Evolutionary conservation across 2,797 vertebrate genomes (phyloP), one percentile per base, ranked within the genome.

Genomic region (Pangasius larnaudii): DNA sequence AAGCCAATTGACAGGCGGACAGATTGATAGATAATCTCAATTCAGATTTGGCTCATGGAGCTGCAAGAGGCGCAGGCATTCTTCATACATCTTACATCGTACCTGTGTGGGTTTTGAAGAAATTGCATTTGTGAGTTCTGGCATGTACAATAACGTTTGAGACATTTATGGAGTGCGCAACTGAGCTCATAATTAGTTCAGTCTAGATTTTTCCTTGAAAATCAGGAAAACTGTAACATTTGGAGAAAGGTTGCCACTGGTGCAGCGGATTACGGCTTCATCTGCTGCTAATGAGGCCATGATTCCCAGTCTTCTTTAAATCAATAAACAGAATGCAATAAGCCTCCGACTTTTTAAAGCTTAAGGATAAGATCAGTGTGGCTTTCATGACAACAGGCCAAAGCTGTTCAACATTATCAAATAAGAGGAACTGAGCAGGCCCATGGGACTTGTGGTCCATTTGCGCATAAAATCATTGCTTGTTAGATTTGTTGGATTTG

Each of bases 211-310:
- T 51, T n/a, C 53, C 42, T 69, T 16, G 19, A 24, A 56, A 86
- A 85, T 13, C 61, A 56, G 46, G 53, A n/a, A 39, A 84, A 80
- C 83, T 27, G 33, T 83, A 85, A 78, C 77, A 79, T 65, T 53
- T 30, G 22, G 82, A 88, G 87, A 83, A 86, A 85, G 83, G 75
- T 74, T 63, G 85, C 85, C 39, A n/a, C 59, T 18, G 33, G 86
- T 69, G 49, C 0, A 56, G 87, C 87, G 93, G 92, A 95, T 96
- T 95, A 95, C 88, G 93, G 94, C 94, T 94, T 94, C 87, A 95
- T 95, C 94, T 93, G 86, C 88, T 83, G 92, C 93, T 96, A 95
- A 96, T 95, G 94, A 96, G 93, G 91, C 88, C 67, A 87, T 91
- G 92, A 93, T 92, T 93, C 88, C 89, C 92, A 94, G 92, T 92